Base-by-base conservation (phyloP, 2,797 vertebrate genomes). In the Mormyrus proboscirostris region DNA sequence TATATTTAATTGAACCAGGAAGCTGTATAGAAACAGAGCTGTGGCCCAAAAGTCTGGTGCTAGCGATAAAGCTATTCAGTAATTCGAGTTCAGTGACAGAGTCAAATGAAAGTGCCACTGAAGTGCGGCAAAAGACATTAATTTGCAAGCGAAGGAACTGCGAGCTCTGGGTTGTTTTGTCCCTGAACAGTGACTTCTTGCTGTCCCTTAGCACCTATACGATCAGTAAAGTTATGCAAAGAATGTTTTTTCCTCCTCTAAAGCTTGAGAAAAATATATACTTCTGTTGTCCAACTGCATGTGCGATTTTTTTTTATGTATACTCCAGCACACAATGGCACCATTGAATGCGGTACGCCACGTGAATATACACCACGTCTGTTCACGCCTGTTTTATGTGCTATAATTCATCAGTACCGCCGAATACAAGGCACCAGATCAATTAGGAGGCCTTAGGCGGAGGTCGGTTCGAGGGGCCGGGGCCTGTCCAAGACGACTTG, bases 301-400 rank as follows among this genome's bases (percentile, higher is more conserved):
- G 47, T 44, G 89, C 76, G 59, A 89, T 69, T 88, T 57, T 44
- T 9, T n/a, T 82, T 8, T 44, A 44, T 33, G 2, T 82, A 33
- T 86, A 88, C 73, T 88, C 57, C 73, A 89, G 90, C 85, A 85
- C 88, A 89, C 41, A 87, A 90, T 87, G 55, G 65, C 69, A 73
- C 55, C 55, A 87, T 82, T 90, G 87, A 88, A 88, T 12, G 87
- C 90, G 89, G 89, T 84, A 86, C 33, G 62, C 79, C 51, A 87
- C 73, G 9, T 57, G 53, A 88, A 89, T 69, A 69, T 90, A 89
- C n/a, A 92, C 92, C 91, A 90, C 91, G 93, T 94, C 90, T 89
- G 55, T 50, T 85, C 79, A 19, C 8, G 41, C 19, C 41, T 65
- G 22, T 44, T 49, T 47, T 88, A 65, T 55, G 84, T 55, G 53